Evolutionary conservation across 2,113 vertebrate species (phyloP).

Genomic region (Sclerurus mexicanus): DNA sequence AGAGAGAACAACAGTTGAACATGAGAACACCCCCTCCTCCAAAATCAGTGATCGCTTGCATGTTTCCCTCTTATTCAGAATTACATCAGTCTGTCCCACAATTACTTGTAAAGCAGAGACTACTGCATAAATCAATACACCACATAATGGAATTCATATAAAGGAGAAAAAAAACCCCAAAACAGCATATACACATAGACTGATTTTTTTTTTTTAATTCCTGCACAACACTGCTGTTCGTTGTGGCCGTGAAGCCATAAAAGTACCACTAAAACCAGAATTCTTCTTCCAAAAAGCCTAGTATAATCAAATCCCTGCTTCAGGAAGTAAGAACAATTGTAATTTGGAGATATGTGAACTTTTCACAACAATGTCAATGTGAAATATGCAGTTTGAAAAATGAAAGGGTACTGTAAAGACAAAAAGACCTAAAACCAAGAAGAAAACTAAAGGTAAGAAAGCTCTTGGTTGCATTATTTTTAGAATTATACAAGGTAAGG

Average conservation of each 20-base stretch:
- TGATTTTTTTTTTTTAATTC: neutral
- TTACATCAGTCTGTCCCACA: neutral
- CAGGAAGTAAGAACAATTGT: neutral
- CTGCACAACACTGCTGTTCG: neutral
- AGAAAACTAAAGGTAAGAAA: neutral
- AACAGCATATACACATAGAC: neutral
- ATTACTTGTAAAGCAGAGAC: neutral
- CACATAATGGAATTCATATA: neutral
- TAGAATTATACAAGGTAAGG: neutral
- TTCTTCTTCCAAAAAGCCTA: neutral
- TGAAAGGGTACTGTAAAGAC: neutral
- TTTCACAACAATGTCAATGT: neutral
- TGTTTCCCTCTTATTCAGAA: neutral
- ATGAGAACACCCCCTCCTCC: rapidly evolving
- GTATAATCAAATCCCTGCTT: neutral
- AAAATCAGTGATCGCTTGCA: neutral
- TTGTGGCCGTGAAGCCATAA: neutral
- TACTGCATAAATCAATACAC: neutral
- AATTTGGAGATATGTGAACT: neutral
- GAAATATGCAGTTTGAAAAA: neutral
- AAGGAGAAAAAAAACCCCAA: neutral
- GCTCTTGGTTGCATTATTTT: neutral
- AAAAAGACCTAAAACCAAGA: neutral
- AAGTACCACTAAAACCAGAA: neutral
- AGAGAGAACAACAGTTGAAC: neutral